A percentile compares a stretch with the other conserved stretches of the same genome.
Evolutionary conservation across 2,113 vertebrate genomes (phyloP).

Genomic region (Girardinichthys multiradiatus): DNA sequence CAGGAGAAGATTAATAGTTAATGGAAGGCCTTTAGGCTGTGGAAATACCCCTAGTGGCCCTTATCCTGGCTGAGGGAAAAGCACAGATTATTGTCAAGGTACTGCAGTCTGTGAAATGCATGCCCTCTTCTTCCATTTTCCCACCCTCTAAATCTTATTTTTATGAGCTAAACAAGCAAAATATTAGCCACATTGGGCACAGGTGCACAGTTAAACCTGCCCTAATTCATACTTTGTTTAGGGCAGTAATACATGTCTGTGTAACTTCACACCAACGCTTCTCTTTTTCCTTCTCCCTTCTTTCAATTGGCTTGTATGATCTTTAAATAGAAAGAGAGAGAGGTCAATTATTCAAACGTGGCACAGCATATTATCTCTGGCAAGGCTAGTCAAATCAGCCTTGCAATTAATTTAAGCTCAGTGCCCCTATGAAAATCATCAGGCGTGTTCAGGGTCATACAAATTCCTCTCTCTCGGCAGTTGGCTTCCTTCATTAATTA

Average conservation of each 20-base stretch:
- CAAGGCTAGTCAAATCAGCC: constrained; percentile 66
- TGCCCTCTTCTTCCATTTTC: constrained; percentile 43
- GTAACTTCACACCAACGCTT: constrained; percentile 37
- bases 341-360: constrained; percentile 66
- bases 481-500: constrained; percentile 80
- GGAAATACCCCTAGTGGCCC: constrained; percentile 74
- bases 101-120: constrained; percentile 55
- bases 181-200: constrained; percentile 37
- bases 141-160: constrained; percentile 45
- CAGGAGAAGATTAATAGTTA: constrained; percentile 79
- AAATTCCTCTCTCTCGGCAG: constrained; percentile 70
- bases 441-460: constrained; percentile 65
- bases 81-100: constrained; percentile 70
- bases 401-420: constrained; percentile 74
- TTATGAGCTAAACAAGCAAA: constrained; percentile 58
- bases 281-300: constrained; percentile 23
- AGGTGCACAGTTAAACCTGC: constrained; percentile 24
- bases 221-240: constrained; percentile 52
- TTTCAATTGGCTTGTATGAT: constrained; percentile 49
- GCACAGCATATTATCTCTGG: constrained; percentile 69
- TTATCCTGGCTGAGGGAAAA: constrained; percentile 62
- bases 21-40: constrained; percentile 76
- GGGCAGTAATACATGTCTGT: constrained; percentile 40
- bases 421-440: constrained; percentile 69
- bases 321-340: constrained; percentile 64